A percentile compares a stretch with the other conserved stretches of the same genome.
Evolutionary conservation across 2,113 vertebrate species (phyloP).

Genomic region (Danio rerio): DNA sequence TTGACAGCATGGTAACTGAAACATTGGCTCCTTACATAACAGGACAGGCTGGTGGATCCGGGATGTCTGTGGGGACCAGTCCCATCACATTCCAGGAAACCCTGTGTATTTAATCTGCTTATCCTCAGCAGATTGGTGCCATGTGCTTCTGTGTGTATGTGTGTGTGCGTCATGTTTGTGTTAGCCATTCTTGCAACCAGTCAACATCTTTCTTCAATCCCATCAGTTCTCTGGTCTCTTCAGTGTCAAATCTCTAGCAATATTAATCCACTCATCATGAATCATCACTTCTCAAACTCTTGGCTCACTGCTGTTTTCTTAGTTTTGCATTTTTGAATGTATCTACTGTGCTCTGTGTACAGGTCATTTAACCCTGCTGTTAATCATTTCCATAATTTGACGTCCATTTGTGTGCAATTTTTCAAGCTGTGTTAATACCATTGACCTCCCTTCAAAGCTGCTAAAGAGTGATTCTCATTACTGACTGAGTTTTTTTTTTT

Average conservation of each 20-base stretch:
- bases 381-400: not conserved
- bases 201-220: slow-evolving; percentile 29
- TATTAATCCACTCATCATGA: slow-evolving; percentile 8
- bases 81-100: slow-evolving; percentile 72
- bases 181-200: slow-evolving; percentile 17
- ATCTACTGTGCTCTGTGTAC: not conserved
- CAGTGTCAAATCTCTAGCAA: slow-evolving; percentile 3
- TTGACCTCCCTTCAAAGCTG: too few species aligned
- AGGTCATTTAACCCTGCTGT: not conserved
- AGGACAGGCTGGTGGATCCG: slow-evolving; percentile 56
- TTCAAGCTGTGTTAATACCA: too few species aligned
- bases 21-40: slow-evolving; percentile 66
- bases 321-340: not conserved
- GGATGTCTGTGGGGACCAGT: slow-evolving; percentile 57
- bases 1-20: slow-evolving; percentile 42
- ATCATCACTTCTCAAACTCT: slow-evolving; percentile 15
- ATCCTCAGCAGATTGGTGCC: slow-evolving; percentile 71
- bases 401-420: too few species aligned
- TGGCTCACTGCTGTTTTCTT: not conserved
- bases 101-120: slow-evolving; percentile 75
- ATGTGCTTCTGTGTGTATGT: slow-evolving; percentile 50
- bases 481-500: too few species aligned
- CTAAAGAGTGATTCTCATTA: too few species aligned
- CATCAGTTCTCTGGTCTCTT: slow-evolving; percentile 30
- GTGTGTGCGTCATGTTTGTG: slow-evolving; percentile 57